phyloP scores from a whole-genome alignment of 2,113 vertebrate genomes.

The Elanoides forficatus region DNA sequence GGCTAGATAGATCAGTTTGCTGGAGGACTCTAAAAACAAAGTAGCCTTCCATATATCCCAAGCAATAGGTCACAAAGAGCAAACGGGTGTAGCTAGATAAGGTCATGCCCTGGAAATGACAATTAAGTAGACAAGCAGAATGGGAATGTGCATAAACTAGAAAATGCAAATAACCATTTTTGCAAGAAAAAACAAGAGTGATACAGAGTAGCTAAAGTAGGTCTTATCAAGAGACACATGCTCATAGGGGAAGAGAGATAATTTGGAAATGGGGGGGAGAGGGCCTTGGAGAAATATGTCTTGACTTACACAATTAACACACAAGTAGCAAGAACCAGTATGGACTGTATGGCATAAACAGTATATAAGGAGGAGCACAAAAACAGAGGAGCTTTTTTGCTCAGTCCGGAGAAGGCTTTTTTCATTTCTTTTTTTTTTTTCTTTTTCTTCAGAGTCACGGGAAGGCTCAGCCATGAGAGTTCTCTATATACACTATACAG shows the following conservation, averaged over 20 bases:
- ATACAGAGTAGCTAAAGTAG: neutral
- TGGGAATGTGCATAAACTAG: neutral
- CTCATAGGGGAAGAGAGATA: neutral
- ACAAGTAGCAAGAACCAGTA: neutral
- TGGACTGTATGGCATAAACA: neutral
- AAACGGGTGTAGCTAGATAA: neutral
- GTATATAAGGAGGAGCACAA: neutral
- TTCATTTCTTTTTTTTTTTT: neutral
- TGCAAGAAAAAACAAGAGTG: neutral
- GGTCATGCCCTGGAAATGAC: neutral
- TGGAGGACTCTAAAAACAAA: neutral
- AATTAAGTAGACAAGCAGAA: neutral
- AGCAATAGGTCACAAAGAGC: neutral
- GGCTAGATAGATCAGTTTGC: neutral
- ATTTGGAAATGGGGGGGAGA: neutral
- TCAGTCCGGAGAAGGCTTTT: neutral
- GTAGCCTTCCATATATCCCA: neutral
- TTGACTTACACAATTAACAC: neutral
- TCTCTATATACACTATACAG: neutral
- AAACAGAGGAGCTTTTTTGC: neutral
- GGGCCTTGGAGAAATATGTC: neutral
- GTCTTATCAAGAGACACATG: neutral
- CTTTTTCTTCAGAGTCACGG: neutral
- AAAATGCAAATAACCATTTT: neutral
- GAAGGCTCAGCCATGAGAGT: neutral